These are phyloP conservation scores for Mormyrus hasselquistii DNA, from an alignment of 2,797 vertebrate genomes.

Conservation along the genomic window DNA sequence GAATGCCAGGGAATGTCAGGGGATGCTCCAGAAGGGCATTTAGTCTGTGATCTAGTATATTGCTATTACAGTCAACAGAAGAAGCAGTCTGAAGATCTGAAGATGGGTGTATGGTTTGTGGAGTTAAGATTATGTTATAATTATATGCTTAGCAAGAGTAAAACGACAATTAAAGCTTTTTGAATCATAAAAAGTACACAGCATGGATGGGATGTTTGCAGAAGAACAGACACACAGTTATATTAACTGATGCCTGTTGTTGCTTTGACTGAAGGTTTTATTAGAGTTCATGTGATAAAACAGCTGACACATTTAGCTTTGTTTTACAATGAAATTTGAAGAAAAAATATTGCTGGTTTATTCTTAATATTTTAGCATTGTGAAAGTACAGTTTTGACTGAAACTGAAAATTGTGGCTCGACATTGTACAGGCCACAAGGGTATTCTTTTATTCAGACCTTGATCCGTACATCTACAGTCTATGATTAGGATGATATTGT, in stretches of 20 bases:
- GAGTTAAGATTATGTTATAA: not conserved
- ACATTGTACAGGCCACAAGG: not conserved
- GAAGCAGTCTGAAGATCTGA: constrained; percentile 4
- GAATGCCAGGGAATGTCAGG: not conserved
- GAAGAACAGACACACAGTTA: not conserved
- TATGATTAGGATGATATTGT: constrained; percentile 3
- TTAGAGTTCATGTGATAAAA: not conserved
- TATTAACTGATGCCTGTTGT: not conserved
- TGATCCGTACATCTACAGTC: not conserved
- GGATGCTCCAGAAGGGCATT: not conserved
- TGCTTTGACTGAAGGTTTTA: not conserved
- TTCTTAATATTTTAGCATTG: not conserved
- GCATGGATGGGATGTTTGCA: not conserved
- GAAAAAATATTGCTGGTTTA: not conserved
- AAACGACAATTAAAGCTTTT: not conserved
- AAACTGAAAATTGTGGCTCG: not conserved
- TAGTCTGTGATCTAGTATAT: not conserved
- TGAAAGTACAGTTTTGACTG: not conserved
- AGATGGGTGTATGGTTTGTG: not conserved
- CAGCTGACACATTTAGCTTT: not conserved
- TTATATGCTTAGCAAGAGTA: not conserved
- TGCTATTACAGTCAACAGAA: not conserved
- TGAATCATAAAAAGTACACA: not conserved
- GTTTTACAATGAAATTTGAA: not conserved
- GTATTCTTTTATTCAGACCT: not conserved